A percentile compares a stretch with the other conserved stretches of the same genome.
These are phyloP conservation scores for Gryllus longicercus DNA, from an alignment of 2,888 invertebrate genomes.

Conservation along the genomic window DNA sequence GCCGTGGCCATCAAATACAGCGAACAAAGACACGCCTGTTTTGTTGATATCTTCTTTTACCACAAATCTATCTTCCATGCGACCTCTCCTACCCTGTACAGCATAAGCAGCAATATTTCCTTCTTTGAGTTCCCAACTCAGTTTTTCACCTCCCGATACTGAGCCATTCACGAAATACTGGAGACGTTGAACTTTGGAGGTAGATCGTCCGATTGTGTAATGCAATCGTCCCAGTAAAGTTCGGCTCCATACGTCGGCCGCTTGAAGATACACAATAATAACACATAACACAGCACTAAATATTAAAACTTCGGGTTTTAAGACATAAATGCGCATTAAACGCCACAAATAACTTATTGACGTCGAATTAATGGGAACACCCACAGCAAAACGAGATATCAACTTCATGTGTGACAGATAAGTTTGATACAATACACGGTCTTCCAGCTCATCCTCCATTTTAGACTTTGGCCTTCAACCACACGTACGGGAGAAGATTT, in stretches of 20 bases:
- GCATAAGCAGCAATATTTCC: conserved; percentile 81
- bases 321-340: conserved; percentile 70
- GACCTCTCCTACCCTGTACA: conserved; percentile 81
- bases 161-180: conserved; percentile 37
- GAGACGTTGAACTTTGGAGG: conserved; percentile 52
- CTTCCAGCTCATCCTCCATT: conserved; percentile 92
- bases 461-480: conserved; percentile 36
- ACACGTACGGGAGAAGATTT: neutral
- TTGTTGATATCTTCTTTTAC: conserved; percentile 80
- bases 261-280: conserved; percentile 76
- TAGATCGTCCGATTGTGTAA: conserved; percentile 58
- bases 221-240: conserved; percentile 67
- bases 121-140: conserved; percentile 74
- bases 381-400: conserved; percentile 74
- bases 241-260: conserved; percentile 78
- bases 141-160: conserved; percentile 44
- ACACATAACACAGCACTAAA: conserved; percentile 67
- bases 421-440: conserved; percentile 82
- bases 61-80: conserved; percentile 93
- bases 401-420: conserved; percentile 83
- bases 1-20: conserved; percentile 93
- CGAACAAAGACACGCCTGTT: conserved; percentile 83
- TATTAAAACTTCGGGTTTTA: conserved; percentile 76
- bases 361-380: conserved; percentile 68
- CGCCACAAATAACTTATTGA: conserved; percentile 74